Percentiles rank a stretch among this genome's conserved stretches.
Evolutionary conservation across 35 echinoderm and acorn worm species (phyloP).

Genomic region (Diadema setosum): DNA sequence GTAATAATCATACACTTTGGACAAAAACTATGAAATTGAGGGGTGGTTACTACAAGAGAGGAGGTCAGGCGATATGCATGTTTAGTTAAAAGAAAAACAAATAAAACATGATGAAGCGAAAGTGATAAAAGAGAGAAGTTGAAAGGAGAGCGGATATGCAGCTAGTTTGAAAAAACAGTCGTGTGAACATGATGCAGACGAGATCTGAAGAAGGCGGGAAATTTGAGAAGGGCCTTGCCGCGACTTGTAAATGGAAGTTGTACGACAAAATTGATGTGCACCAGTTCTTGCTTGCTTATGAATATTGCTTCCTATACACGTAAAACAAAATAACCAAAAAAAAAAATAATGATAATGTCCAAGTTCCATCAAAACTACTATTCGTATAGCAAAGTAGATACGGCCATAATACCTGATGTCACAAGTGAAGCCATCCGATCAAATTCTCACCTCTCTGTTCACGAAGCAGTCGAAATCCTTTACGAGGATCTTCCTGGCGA

Average conservation of each 20-base stretch:
- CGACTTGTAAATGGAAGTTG: neutral
- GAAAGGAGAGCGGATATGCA: neutral
- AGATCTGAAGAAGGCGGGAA: too few relatives aligned
- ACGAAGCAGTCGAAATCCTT: conserved; percentile 29
- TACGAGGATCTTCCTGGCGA: conserved; percentile 14
- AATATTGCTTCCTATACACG: neutral
- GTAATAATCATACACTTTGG: neutral
- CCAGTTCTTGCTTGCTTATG: neutral
- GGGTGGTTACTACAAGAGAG: neutral
- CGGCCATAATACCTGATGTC: too few relatives aligned
- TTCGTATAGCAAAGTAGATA: too few relatives aligned
- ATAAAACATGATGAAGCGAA: neutral
- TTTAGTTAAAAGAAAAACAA: too few relatives aligned
- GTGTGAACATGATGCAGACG: neutral
- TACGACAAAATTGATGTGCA: neutral
- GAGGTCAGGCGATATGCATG: neutral
- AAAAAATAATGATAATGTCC: neutral
- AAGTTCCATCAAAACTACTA: too few relatives aligned
- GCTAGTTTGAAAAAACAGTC: neutral
- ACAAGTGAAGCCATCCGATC: too few relatives aligned
- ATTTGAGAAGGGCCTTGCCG: neutral
- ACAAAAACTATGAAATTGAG: neutral
- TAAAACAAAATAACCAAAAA: neutral
- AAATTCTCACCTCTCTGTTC: conserved; percentile 1
- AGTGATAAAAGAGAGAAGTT: neutral